Conservation (phyloP, 2,888 invertebrate genomes). For the Colostygia pectinataria region DNA sequence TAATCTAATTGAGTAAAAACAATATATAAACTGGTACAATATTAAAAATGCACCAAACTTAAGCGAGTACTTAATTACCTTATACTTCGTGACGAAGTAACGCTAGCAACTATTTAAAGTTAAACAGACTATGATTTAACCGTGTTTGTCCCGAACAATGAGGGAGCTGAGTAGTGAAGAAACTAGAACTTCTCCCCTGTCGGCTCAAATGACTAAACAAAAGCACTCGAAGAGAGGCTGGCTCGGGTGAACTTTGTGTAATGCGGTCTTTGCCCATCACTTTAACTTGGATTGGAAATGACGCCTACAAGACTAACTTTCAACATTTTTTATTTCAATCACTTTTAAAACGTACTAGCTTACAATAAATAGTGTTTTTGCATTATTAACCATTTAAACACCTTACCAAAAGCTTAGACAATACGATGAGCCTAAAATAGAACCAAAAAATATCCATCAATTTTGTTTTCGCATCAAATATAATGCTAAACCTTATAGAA, state of each 20-base stretch:
- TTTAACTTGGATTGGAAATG: slow-evolving; percentile 45
- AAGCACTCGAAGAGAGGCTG: slow-evolving; percentile 42
- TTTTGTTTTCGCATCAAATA: too few relatives aligned
- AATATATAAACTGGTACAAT: too few relatives aligned
- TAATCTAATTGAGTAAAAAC: too few relatives aligned
- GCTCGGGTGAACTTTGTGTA: slow-evolving; percentile 45
- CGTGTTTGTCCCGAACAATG: slow-evolving; percentile 30
- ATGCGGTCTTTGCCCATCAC: slow-evolving; percentile 43
- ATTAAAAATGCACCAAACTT: not conserved
- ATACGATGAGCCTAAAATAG: too few relatives aligned
- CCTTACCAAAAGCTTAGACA: too few relatives aligned
- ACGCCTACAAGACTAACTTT: slow-evolving; percentile 35
- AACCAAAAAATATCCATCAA: too few relatives aligned
- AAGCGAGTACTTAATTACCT: slow-evolving; percentile 2
- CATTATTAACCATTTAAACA: too few relatives aligned
- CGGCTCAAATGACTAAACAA: slow-evolving; percentile 57
- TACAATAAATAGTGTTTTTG: not conserved
- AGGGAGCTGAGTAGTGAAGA: slow-evolving; percentile 19
- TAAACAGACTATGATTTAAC: slow-evolving; percentile 29
- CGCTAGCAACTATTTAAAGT: slow-evolving; percentile 23
- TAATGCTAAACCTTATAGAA: too few relatives aligned
- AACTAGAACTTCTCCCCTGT: slow-evolving; percentile 17
- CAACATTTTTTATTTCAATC: slow-evolving; percentile 16
- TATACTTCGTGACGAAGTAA: not conserved
- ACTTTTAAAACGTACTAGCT: not conserved